Evolutionary conservation across 1,140 invertebrate species (phyloP).

Genomic region (Oncopodura yosiiana): DNA sequence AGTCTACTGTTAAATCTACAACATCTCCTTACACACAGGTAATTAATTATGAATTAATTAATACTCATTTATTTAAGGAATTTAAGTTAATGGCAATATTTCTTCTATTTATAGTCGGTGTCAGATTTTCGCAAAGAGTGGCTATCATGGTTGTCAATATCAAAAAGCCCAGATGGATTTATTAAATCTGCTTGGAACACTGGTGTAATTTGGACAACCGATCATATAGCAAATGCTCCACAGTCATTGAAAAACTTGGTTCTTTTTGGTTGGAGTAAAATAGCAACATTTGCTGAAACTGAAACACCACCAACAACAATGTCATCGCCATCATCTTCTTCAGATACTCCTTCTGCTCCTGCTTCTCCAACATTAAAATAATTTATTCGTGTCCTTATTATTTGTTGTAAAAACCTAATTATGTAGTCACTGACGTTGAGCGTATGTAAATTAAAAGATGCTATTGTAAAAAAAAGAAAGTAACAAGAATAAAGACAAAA

Average conservation of each 20-base stretch:
- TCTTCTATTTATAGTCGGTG: slow-evolving; percentile 16
- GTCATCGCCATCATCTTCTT: too few species aligned
- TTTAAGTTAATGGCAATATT: not conserved
- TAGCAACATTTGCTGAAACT: too few species aligned
- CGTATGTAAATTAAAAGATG: too few species aligned
- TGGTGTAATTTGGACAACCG: slow-evolving; percentile 1
- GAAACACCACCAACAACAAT: too few species aligned
- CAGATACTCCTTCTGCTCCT: too few species aligned
- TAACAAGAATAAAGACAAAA: too few species aligned
- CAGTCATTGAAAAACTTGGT: slow-evolving; percentile 4
- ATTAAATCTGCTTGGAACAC: slow-evolving; percentile 32
- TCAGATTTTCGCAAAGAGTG: slow-evolving; percentile 29
- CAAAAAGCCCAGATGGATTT: slow-evolving; percentile 9
- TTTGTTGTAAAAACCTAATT: too few species aligned
- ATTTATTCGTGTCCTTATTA: too few species aligned
- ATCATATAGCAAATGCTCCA: slow-evolving; percentile 19
- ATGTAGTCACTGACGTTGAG: too few species aligned
- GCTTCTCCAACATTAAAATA: too few species aligned
- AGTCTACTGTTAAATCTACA: not conserved
- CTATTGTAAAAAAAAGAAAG: too few species aligned
- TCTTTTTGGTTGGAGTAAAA: slow-evolving; percentile 14
- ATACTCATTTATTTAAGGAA: not conserved
- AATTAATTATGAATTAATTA: not conserved
- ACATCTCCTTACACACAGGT: slow-evolving; percentile 6
- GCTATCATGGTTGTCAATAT: slow-evolving; percentile 14